phyloP scores from a whole-genome alignment of 2,888 invertebrate genomes.

The Tupiocoris notatus region DNA sequence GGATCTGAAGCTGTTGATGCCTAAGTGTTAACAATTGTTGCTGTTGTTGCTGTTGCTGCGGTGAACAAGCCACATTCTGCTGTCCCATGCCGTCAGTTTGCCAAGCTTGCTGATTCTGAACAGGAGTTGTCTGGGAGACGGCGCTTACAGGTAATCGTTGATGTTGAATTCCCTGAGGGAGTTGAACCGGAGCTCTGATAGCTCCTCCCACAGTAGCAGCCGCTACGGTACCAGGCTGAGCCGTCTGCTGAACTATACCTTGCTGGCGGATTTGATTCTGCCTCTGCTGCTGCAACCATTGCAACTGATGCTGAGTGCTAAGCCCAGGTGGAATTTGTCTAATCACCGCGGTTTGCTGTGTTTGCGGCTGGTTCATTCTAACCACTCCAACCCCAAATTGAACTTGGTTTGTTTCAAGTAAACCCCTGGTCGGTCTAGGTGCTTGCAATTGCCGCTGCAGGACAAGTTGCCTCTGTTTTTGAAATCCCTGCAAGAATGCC shows the following conservation, averaged over 20 bases:
- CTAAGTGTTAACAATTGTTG: conserved; percentile 53
- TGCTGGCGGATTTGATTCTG: conserved; percentile 58
- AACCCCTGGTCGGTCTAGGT: conserved; percentile 49
- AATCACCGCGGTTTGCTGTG: conserved; percentile 68
- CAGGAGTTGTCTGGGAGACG: conserved; percentile 46
- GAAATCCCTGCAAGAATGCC: conserved; percentile 51
- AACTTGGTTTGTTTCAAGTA: conserved; percentile 55
- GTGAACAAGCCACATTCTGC: conserved; percentile 17
- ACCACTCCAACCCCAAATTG: conserved; percentile 46
- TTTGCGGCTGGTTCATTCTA: conserved; percentile 50
- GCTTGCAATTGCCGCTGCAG: conserved; percentile 54
- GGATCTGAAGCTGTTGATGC: conserved; percentile 55
- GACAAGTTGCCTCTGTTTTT: conserved; percentile 49
- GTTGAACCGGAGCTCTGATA: conserved; percentile 42
- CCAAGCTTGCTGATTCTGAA: conserved; percentile 51
- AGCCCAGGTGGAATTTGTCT: conserved; percentile 55
- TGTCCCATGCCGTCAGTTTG: conserved; percentile 41
- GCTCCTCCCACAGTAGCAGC: conserved; percentile 29
- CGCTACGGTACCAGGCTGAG: conserved; percentile 35
- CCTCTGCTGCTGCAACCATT: conserved; percentile 57
- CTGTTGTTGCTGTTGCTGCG: conserved; percentile 53
- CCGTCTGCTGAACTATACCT: conserved; percentile 53
- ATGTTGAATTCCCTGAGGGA: conserved; percentile 44
- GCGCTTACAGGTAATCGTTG: conserved; percentile 47
- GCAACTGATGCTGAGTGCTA: conserved; percentile 57